Evolutionary conservation across 2,888 invertebrate genomes (phyloP), one percentile per base, ranked within the genome.

Genomic region (Erebia ligea): DNA sequence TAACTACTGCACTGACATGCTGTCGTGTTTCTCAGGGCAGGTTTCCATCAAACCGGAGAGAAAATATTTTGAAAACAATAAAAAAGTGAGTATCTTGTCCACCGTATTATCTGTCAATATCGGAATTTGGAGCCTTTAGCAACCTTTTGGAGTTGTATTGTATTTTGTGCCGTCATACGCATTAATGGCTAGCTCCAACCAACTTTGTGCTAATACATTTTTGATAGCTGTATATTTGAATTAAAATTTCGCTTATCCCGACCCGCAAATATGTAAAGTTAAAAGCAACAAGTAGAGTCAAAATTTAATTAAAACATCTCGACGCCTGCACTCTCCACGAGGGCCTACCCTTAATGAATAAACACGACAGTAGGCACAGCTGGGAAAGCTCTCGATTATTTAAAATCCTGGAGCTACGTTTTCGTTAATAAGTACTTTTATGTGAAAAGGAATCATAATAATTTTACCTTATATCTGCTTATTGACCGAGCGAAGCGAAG

Each of bases 261-360:
- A 13, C 50, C 57, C 56, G 21, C 56, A 62, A 66, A 66, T 57
- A 66, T 62, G 62, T 54, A 40, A 57, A 68, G 69, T 66, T 54
- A 69, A 58, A 67, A 74, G 68, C 72, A 74, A 74, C 72, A 63
- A 66, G 72, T 72, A 59, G 68, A 72, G 72, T 72, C 66, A 58
- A 62, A 70, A 74, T 69, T 74, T 72, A 72, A 74, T 74, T 72
- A 74, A 68, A 73, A 54, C 65, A 54, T 70, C 65, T 62, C 68
- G 48, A 57, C 54, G 34, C 11, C 68, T 66, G 42, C 70, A 67
- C 65, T 71, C 63, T 63, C 45, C 21, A n/a, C 48, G 63, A 69
- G 68, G 70, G 66, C 40, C 42, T 10, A 17, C 66, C 68, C 58
- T 66, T 70, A 68, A 73, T 68, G 68, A 73, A 71, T 70, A 63